phyloP scores from a whole-genome alignment of 2,888 invertebrate genomes.

The Xestoiulus laeticollis region DNA sequence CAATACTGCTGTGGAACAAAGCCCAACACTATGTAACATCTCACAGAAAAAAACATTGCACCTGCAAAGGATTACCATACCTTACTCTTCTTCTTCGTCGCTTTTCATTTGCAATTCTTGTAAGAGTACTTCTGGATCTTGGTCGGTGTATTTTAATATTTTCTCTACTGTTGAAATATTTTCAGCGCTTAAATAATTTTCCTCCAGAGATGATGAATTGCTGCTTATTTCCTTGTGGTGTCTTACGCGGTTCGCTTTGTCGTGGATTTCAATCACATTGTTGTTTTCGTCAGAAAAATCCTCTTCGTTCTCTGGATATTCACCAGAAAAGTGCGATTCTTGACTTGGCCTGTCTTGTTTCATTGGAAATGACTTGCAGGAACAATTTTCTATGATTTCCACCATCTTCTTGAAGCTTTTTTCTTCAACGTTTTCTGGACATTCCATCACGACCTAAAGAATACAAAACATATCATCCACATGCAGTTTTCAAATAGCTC shows the following conservation, averaged over 20 bases:
- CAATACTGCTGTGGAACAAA: background rate
- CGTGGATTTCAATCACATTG: conserved; percentile 41
- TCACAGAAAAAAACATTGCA: background rate
- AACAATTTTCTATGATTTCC: conserved; percentile 74
- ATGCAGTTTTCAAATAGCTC: too few relatives aligned
- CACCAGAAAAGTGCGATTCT: conserved; percentile 3
- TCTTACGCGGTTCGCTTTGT: background rate
- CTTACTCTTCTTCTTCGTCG: conserved; percentile 53
- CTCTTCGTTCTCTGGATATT: conserved; percentile 29
- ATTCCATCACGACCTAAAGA: conserved; percentile 70
- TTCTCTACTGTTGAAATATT: conserved; percentile 43
- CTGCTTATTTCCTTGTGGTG: background rate
- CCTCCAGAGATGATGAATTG: background rate
- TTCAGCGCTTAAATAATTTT: conserved; percentile 21
- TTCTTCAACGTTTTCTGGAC: conserved; percentile 59
- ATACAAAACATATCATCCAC: conserved; percentile 19
- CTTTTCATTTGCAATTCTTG: conserved; percentile 1
- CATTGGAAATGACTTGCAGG: conserved; percentile 70
- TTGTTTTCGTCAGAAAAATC: conserved; percentile 47
- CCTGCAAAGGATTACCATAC: background rate
- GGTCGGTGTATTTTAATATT: conserved; percentile 27
- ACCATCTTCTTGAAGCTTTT: conserved; percentile 62
- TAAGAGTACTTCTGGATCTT: conserved; percentile 23
- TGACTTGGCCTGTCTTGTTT: conserved; percentile 20
- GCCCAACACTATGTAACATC: background rate